These are phyloP conservation scores for Himalopsyche japonica DNA, from an alignment of 2,888 invertebrate species.

Conservation along the genomic window DNA sequence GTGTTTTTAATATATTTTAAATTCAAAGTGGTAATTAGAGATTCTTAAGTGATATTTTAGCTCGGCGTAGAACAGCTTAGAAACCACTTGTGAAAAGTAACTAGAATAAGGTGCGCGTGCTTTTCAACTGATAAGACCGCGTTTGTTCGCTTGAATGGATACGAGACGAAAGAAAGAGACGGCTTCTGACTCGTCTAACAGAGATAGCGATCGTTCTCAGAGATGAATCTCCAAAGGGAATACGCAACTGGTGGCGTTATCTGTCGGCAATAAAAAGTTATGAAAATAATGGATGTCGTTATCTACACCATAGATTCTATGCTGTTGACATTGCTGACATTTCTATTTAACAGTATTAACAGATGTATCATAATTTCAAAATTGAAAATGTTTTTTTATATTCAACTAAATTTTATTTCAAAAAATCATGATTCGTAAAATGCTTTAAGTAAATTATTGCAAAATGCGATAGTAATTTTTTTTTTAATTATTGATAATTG, in stretches of 20 bases:
- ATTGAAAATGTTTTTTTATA: no score
- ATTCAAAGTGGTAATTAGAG: not conserved
- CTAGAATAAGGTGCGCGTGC: constrained; percentile 14
- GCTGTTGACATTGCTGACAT: not conserved
- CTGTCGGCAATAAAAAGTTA: not conserved
- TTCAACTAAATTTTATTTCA: no score
- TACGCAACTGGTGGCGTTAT: constrained; percentile 4
- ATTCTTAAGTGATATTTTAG: not conserved
- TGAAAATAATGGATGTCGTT: not conserved
- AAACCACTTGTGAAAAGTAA: not conserved
- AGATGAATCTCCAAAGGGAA: constrained; percentile 8
- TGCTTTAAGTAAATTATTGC: no score
- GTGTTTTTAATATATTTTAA: not conserved
- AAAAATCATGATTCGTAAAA: no score
- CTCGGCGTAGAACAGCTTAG: not conserved
- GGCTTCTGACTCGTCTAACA: constrained; percentile 3
- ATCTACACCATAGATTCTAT: not conserved
- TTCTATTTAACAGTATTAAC: not conserved
- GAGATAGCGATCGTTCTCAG: constrained; percentile 5
- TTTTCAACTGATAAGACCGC: constrained; percentile 16
- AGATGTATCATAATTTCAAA: not conserved
- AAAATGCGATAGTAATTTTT: no score
- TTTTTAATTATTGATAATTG: no score
- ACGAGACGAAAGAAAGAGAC: not conserved
- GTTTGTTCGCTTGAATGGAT: constrained; percentile 23